Base-by-base conservation (phyloP, 2,113 vertebrate species). In the Hystrix brachyura region DNA sequence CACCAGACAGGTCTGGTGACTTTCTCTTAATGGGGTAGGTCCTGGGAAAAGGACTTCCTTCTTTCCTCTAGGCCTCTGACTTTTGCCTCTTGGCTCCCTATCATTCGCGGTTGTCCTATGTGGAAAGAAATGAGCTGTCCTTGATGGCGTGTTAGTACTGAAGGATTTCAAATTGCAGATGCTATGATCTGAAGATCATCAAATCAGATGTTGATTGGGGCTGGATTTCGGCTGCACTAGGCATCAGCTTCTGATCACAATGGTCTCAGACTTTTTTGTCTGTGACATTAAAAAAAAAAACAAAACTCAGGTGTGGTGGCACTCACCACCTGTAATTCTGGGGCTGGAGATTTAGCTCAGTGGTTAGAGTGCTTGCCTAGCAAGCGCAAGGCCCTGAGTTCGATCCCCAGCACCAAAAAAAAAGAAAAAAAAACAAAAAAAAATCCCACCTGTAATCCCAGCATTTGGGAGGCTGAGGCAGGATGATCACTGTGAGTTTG, bases 1-100 rank as follows among this genome's bases (percentile, higher is more conserved):
- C 60, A 95, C 90, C 81, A 86, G 81, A 96, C 96, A 86, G 92
- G 96, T 97, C 85, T 91, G 92, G 95, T 96, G 78, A 98, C 97
- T 98, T 96, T 97, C 96, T 88, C 93, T 96, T 96, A 87, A 72
- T 88, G 84, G 87, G 76, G n/a, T 94, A 92, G 81, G 94, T 92
- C 90, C 90, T 95, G 96, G 76, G 97, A 98, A 97, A 87, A 88
- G 48, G 92, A 87, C 84, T 81, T 57, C 64, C 51, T 89, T 64
- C 86, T 87, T 83, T 67, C 91, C 69, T 93, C 87, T 92, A 62
- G 23, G 51, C 25, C 34, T 94, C 59, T 67, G 79, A 71, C 79
- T 89, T 88, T 64, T 51, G 43, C 15, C 78, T 79, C 3, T 79
- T 51, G 29, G 34, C 79, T 82, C 80, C 79, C 23, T 23, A 80